phyloP scores from a whole-genome alignment of 2,888 invertebrate genomes.

The Lissonota sp. region DNA sequence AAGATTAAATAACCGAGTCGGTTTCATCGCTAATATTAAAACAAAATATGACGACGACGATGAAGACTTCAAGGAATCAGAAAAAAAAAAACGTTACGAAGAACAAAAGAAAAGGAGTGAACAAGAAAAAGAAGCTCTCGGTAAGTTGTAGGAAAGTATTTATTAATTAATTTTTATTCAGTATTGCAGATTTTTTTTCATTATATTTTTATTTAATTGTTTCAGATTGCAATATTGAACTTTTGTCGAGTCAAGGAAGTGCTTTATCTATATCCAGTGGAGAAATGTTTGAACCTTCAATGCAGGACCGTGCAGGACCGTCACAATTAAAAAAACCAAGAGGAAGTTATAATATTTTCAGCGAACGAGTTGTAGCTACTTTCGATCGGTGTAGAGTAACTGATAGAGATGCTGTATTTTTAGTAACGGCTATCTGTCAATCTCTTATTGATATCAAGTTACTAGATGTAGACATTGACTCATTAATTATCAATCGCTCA shows the following conservation, averaged over 20 bases:
- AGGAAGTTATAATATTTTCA: conserved; percentile 54
- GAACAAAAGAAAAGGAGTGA: background rate
- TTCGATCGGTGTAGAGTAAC: conserved; percentile 62
- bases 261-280: conserved; percentile 25
- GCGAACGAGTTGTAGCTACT: conserved; percentile 58
- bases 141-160: background rate
- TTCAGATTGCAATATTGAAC: conserved; percentile 19
- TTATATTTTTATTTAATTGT: conserved; percentile 1
- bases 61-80: background rate
- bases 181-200: background rate
- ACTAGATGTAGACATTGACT: background rate
- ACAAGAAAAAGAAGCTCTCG: background rate
- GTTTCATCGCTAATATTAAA: conserved; percentile 6
- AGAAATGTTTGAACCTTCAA: conserved; percentile 9
- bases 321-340: conserved; percentile 50
- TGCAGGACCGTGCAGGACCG: conserved; percentile 11
- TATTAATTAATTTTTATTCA: background rate
- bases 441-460: background rate
- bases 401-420: conserved; percentile 57
- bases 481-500: too few relatives aligned
- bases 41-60: background rate
- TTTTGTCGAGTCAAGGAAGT: conserved; percentile 14
- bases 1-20: background rate
- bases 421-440: conserved; percentile 48
- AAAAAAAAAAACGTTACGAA: background rate